Conservation (phyloP, 1,140 invertebrate species). For the Elysia chlorotica region DNA sequence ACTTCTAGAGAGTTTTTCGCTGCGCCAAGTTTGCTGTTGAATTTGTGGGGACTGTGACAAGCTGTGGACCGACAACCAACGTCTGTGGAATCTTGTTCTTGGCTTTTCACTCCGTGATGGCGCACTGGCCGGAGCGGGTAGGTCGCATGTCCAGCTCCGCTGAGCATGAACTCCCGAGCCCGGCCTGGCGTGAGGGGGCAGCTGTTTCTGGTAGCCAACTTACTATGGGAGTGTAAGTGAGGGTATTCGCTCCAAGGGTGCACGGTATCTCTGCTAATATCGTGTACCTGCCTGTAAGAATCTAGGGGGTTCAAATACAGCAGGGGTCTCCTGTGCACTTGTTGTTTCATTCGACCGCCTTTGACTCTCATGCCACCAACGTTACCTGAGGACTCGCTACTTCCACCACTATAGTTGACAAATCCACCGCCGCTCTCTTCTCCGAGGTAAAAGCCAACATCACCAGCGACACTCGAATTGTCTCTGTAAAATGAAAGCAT, state of each 20-base stretch:
- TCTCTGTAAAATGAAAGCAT: too few species aligned
- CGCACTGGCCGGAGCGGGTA: background rate
- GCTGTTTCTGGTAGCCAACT: background rate
- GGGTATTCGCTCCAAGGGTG: too few species aligned
- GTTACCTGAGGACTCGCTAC: too few species aligned
- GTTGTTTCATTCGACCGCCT: background rate
- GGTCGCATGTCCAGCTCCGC: background rate
- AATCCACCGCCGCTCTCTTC: too few species aligned
- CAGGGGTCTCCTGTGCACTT: background rate
- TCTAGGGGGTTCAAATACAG: constrained; percentile 18
- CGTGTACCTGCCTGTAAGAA: constrained; percentile 16
- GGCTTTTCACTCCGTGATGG: too few species aligned
- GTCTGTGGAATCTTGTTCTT: background rate
- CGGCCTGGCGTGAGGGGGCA: background rate
- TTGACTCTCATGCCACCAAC: background rate
- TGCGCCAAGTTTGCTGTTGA: constrained; percentile 21
- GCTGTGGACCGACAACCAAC: background rate
- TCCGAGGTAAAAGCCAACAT: too few species aligned
- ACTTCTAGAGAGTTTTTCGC: constrained; percentile 21
- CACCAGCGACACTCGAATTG: too few species aligned
- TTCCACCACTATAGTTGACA: too few species aligned
- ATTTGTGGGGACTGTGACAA: constrained; percentile 9
- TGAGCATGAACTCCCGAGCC: constrained; percentile 7
- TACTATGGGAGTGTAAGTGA: too few species aligned
- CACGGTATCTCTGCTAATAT: background rate